phyloP scores from a whole-genome alignment of 2,797 vertebrate genomes.

The Dryobates pubescens region DNA sequence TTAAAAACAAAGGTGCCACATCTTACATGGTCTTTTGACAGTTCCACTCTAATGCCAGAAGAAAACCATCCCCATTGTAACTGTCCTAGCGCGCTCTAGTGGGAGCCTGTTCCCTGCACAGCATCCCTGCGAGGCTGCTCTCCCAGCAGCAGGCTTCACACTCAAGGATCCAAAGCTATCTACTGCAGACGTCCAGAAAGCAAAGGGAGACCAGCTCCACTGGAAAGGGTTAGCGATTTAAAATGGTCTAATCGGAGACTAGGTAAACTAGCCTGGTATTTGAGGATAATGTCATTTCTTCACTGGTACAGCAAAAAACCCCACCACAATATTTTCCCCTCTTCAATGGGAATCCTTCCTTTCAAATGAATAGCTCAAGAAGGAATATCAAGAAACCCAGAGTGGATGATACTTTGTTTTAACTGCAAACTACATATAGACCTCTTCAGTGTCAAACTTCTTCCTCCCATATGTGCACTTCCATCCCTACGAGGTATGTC shows the following conservation, averaged over 20 bases:
- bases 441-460: not conserved
- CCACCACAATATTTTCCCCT: not conserved
- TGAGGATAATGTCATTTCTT: not conserved
- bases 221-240: not conserved
- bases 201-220: not conserved
- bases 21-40: not conserved
- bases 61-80: not conserved
- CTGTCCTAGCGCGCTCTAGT: conserved; percentile 58
- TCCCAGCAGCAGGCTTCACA: not conserved
- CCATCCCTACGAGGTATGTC: too few species aligned
- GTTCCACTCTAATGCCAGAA: not conserved
- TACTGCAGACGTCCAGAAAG: too few species aligned
- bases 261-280: not conserved
- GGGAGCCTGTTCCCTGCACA: not conserved
- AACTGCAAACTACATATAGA: not conserved
- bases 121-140: not conserved
- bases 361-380: not conserved
- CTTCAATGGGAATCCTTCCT: not conserved
- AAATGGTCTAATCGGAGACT: not conserved
- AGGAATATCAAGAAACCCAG: not conserved
- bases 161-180: not conserved
- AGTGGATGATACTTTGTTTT: not conserved
- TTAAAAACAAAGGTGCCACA: not conserved
- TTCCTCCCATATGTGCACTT: not conserved
- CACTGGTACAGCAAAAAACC: fast-evolving